Conservation (phyloP, 2,888 invertebrate species). For the Bombyx huttoni region DNA sequence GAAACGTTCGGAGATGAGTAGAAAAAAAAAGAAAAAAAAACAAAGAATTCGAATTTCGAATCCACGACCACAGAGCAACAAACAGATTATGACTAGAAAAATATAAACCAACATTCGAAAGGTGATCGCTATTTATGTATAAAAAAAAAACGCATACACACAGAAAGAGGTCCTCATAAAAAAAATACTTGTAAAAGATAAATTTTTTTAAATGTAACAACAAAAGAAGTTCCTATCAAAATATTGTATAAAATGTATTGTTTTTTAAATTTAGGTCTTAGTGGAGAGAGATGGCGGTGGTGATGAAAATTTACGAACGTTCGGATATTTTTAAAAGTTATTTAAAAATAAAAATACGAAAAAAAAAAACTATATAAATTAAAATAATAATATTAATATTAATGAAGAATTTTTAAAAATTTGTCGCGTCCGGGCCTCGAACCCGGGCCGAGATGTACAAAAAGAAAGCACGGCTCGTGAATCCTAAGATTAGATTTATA, state of each 20-base stretch:
- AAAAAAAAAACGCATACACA: slow-evolving; percentile 26
- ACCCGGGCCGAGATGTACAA: slow-evolving; percentile 56
- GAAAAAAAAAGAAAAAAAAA: slow-evolving; percentile 29
- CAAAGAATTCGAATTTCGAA: slow-evolving; percentile 37
- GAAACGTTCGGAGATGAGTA: slow-evolving; percentile 43
- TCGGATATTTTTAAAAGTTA: slow-evolving; percentile 62
- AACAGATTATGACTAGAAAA: slow-evolving; percentile 38
- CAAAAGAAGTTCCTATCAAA: slow-evolving; percentile 71
- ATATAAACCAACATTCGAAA: slow-evolving; percentile 12
- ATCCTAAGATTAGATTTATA: slow-evolving; percentile 68
- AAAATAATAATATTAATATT: too few species aligned
- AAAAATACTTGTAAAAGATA: slow-evolving; percentile 61
- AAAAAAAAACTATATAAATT: slow-evolving; percentile 8
- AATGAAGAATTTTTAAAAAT: slow-evolving; percentile 31
- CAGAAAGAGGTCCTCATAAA: slow-evolving; percentile 50
- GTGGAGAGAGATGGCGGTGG: slow-evolving; percentile 38
- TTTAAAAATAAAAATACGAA: not conserved
- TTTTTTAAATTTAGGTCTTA: slow-evolving; percentile 70
- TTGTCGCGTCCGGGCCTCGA: slow-evolving; percentile 58
- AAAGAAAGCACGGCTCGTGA: slow-evolving; percentile 65
- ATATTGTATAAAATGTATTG: slow-evolving; percentile 71
- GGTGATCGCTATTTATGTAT: slow-evolving; percentile 72
- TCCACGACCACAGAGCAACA: slow-evolving; percentile 32
- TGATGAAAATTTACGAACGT: slow-evolving; percentile 61
- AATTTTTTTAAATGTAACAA: slow-evolving; percentile 63